Evolutionary conservation across 2,888 invertebrate genomes (phyloP).

Genomic region (Tenthredo livida): DNA sequence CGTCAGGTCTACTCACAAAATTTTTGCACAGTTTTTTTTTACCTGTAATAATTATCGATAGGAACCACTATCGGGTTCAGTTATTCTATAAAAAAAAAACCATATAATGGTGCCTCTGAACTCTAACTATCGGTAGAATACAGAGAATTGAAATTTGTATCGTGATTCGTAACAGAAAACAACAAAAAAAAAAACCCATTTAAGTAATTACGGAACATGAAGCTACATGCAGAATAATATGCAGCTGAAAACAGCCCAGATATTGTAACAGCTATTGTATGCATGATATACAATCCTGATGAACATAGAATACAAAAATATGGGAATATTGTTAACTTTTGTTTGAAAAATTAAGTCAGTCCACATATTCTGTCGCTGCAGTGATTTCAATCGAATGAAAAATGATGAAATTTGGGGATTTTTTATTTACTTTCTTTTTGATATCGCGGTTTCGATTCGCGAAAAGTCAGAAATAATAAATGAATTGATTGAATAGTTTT

Average conservation of each 20-base stretch:
- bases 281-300: too few species aligned
- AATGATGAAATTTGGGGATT: neutral
- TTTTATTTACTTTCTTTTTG: neutral
- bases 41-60: neutral
- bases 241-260: neutral
- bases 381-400: neutral
- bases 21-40: neutral
- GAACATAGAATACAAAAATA: too few species aligned
- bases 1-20: neutral
- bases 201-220: neutral
- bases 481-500: slow-evolving; percentile 9
- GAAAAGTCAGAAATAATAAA: neutral
- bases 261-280: too few species aligned
- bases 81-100: neutral
- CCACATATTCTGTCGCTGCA: neutral
- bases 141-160: neutral
- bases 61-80: neutral
- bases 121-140: neutral
- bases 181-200: neutral
- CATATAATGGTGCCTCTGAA: neutral
- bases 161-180: neutral
- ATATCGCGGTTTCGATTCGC: too few species aligned
- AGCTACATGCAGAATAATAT: neutral
- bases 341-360: neutral
- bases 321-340: too few species aligned